A percentile compares a stretch with the other conserved stretches of the same genome.
Conservation (phyloP, 2,797 vertebrate species). For the Falco berigora region DNA sequence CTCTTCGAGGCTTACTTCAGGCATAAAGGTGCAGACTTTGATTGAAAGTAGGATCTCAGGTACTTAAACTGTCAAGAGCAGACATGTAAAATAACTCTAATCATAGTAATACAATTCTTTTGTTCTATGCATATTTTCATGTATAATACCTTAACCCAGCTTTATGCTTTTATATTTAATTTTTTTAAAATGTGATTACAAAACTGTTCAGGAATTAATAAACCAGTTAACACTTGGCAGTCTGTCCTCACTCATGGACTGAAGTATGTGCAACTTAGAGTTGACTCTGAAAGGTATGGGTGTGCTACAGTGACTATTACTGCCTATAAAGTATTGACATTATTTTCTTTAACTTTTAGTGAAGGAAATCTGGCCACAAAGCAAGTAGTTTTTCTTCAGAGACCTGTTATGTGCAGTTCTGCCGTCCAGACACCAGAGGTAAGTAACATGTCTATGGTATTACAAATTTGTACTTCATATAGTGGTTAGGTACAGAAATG, state of each 20-base stretch:
- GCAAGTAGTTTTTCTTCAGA: conserved; percentile 93
- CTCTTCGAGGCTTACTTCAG: neutral
- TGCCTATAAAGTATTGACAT: neutral
- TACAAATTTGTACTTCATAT: neutral
- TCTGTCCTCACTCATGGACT: neutral
- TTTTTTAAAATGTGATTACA: neutral
- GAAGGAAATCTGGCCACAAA: conserved; percentile 95
- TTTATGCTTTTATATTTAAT: neutral
- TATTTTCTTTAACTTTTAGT: conserved; percentile 70
- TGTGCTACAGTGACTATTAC: neutral
- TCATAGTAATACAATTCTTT: neutral
- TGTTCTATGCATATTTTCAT: neutral
- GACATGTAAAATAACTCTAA: neutral
- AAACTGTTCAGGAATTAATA: neutral
- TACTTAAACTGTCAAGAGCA: neutral
- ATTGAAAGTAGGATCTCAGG: neutral
- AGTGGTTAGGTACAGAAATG: neutral
- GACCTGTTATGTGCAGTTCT: conserved; percentile 76
- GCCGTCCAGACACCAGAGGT: conserved; percentile 68
- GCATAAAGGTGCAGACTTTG: neutral
- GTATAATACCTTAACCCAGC: neutral
- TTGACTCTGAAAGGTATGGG: neutral
- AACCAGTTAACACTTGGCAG: neutral
- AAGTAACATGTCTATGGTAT: conserved; percentile 12
- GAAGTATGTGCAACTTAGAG: accelerated